phyloP scores from a whole-genome alignment of 2,797 vertebrate genomes.

The Clarias laeviceps region DNA sequence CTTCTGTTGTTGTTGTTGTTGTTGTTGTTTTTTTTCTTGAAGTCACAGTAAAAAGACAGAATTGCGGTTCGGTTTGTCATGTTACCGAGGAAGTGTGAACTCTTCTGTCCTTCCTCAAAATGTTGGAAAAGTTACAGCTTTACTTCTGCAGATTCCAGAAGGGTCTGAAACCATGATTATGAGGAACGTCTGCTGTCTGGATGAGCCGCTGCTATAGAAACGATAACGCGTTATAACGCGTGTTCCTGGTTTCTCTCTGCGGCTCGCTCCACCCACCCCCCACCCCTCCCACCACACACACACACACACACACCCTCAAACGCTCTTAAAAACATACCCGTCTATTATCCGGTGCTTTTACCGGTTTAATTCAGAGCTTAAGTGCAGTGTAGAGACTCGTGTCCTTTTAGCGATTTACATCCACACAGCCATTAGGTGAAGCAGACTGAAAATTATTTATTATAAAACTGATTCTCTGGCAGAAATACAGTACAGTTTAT shows the following conservation, averaged over 20 bases:
- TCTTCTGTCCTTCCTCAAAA: background rate
- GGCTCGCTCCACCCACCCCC: background rate
- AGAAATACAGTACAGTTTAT: background rate
- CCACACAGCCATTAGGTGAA: background rate
- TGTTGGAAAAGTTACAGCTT: background rate
- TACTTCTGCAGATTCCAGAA: background rate
- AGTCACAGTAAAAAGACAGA: background rate
- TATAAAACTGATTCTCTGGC: background rate
- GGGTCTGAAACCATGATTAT: background rate
- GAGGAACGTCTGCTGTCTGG: background rate
- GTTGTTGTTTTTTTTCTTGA: background rate
- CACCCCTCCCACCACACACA: background rate
- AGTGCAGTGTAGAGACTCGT: constrained; percentile 21
- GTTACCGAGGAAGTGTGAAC: background rate
- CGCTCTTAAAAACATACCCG: background rate
- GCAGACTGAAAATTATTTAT: background rate
- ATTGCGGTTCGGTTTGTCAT: background rate
- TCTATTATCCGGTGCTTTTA: constrained; percentile 39
- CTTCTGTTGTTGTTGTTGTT: too few relatives aligned
- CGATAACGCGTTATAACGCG: background rate
- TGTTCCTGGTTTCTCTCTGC: background rate
- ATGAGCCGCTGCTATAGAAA: background rate
- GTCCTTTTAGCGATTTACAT: background rate
- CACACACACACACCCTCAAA: too few relatives aligned
- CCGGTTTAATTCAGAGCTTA: constrained; percentile 19